Percentiles rank a stretch among this genome's conserved stretches.
Conservation (phyloP, 30 jellyfish, hydroid and myxozoan genomes). For the Pelagia noctiluca region DNA sequence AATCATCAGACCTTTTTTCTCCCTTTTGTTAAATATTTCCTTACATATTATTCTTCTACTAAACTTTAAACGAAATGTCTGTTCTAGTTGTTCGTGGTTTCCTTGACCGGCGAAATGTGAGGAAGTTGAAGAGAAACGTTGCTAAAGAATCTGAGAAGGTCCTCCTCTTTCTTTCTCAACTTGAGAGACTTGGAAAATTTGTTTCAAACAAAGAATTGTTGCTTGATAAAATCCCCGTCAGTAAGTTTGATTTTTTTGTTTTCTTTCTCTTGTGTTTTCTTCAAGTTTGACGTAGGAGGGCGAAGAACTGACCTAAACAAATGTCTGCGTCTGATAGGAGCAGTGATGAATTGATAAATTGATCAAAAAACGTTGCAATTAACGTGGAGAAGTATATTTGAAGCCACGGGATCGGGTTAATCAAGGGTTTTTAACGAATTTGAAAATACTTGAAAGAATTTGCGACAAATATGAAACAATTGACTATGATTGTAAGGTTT, state of each 20-base stretch:
- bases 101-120: constrained; percentile 40
- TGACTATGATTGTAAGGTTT: too few relatives aligned
- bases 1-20: too few relatives aligned
- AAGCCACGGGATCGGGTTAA: too few relatives aligned
- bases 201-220: constrained; percentile 18
- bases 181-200: constrained; percentile 52
- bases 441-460: too few relatives aligned
- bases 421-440: too few relatives aligned
- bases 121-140: constrained; percentile 18
- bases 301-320: too few relatives aligned
- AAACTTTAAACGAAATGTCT: background rate
- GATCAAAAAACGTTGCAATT: too few relatives aligned
- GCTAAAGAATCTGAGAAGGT: constrained; percentile 44
- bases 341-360: too few relatives aligned
- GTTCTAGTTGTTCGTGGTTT: constrained; percentile 71
- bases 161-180: constrained; percentile 37
- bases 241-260: constrained; percentile 14
- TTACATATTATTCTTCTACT: background rate
- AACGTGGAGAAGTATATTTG: too few relatives aligned
- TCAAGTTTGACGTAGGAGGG: background rate
- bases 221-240: constrained; percentile 50
- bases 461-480: too few relatives aligned
- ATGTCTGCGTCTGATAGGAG: too few relatives aligned
- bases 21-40: too few relatives aligned
- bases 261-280: background rate